Evolutionary conservation across 2,888 invertebrate genomes (phyloP), one percentile per base, ranked within the genome.

Genomic region (Perdita meconis): DNA sequence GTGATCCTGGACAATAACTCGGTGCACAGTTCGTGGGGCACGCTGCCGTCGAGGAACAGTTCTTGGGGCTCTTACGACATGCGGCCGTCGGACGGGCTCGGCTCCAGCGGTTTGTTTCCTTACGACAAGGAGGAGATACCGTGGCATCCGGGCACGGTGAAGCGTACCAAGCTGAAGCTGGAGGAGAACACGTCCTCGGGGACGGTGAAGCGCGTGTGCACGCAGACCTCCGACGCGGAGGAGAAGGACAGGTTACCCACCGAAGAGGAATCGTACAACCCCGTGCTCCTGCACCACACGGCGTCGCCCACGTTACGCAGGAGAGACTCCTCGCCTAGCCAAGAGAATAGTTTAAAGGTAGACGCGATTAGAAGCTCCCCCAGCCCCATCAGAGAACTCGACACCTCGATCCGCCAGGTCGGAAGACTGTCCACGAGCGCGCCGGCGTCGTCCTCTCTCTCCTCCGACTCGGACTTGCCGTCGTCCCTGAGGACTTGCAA

Each of bases 11-110:
- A 94, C 77, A 96, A 96, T 84, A 94, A 95, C 36, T 96, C 96
- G 71, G 94, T 97, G 10, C 96, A 96, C 90, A 95, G 96, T 82
- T 96, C 97, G 47, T 97, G 97, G 96, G 96, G 96, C 73, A 94
- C 94, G 2, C 85, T 95, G 68, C 95, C 95, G 0, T 95, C 95
- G 40, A 93, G 96, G 63, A 96, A 95, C 84, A 95, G 95, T 91
- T 95, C 95, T 53, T 95, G 95, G 95, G 95, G 95, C 13, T 95
- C 95, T 6, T 96, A 95, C 87, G 96, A 96, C 85, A 94, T 94
- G 92, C 91, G 94, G 24, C 93, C 93, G 0, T 89, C 91, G 65
- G 89, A 91, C 72, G 72, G 87, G 1, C 80, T 91, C 1, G 90
- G 92, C 51, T 92, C 93, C 24, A 93, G 93, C 79, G 93, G 94